Evolutionary conservation across 1,140 invertebrate species (phyloP).

Genomic region (Drosophila orosa): DNA sequence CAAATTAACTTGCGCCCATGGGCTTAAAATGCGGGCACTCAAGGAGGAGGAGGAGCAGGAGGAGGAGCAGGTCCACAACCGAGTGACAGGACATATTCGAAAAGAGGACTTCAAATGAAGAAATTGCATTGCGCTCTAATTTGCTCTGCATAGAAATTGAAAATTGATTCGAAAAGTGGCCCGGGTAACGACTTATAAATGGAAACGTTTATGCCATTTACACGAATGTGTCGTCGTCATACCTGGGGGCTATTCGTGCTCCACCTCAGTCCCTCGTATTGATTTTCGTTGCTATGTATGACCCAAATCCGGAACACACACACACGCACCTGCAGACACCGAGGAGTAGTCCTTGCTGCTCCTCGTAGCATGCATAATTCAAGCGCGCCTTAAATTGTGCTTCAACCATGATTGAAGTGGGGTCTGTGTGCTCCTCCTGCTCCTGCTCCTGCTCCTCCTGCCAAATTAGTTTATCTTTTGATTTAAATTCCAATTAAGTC

Average conservation of each 20-base stretch:
- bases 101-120: background rate
- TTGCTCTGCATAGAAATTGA: slow-evolving; percentile 43
- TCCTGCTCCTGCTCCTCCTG: background rate
- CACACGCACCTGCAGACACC: background rate
- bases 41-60: background rate
- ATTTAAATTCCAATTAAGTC: slow-evolving; percentile 52
- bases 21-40: slow-evolving; percentile 29
- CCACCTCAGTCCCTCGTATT: slow-evolving; percentile 39
- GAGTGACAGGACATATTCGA: slow-evolving; percentile 2
- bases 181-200: slow-evolving; percentile 34
- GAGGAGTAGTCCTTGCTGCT: slow-evolving; percentile 2
- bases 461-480: slow-evolving; percentile 51
- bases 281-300: slow-evolving; percentile 71
- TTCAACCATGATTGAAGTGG: slow-evolving; percentile 37
- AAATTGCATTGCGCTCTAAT: slow-evolving; percentile 40
- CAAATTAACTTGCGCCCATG: slow-evolving; percentile 67
- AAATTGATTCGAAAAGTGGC: slow-evolving; percentile 47
- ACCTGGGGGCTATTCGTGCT: slow-evolving; percentile 10
- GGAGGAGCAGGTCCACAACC: background rate
- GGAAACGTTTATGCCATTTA: slow-evolving; percentile 43
- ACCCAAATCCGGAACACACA: slow-evolving; percentile 56
- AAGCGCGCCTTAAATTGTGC: slow-evolving; percentile 55
- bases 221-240: slow-evolving; percentile 19
- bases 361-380: slow-evolving; percentile 65
- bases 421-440: background rate